Conservation (phyloP, 2,888 invertebrate genomes). For the Stegophylla sp. region DNA sequence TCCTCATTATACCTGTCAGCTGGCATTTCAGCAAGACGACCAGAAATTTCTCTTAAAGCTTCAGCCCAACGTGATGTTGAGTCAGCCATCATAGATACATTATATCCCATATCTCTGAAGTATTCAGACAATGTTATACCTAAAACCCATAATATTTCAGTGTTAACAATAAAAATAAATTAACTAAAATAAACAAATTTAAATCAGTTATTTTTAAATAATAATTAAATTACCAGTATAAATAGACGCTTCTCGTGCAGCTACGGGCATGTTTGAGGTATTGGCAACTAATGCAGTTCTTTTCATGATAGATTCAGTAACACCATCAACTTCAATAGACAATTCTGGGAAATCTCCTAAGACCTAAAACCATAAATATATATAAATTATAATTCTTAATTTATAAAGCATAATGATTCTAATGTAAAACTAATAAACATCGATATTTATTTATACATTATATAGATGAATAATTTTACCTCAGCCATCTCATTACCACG, state of each 20-base stretch:
- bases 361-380: constrained; percentile 68
- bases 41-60: constrained; percentile 99
- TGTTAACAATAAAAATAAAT: too few relatives aligned
- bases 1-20: constrained; percentile 72
- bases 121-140: constrained; percentile 99
- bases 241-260: constrained; percentile 99
- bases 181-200: neutral
- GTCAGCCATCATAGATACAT: constrained; percentile 99
- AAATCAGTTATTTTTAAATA: neutral
- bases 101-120: constrained; percentile 99
- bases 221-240: constrained; percentile 78
- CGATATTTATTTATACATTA: neutral
- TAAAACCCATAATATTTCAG: constrained; percentile 64
- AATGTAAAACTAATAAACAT: neutral
- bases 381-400: neutral
- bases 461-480: constrained; percentile 64
- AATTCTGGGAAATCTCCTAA: constrained; percentile 98
- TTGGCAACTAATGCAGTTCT: constrained; percentile 98
- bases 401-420: neutral
- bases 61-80: constrained; percentile 99
- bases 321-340: constrained; percentile 95
- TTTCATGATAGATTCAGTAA: constrained; percentile 99
- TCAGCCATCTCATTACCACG: constrained; percentile 99
- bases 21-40: constrained; percentile 99
- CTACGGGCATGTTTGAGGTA: constrained; percentile 99